phyloP scores from a whole-genome alignment of 2,888 invertebrate genomes.

The Amblyjoppa fuscipennis region DNA sequence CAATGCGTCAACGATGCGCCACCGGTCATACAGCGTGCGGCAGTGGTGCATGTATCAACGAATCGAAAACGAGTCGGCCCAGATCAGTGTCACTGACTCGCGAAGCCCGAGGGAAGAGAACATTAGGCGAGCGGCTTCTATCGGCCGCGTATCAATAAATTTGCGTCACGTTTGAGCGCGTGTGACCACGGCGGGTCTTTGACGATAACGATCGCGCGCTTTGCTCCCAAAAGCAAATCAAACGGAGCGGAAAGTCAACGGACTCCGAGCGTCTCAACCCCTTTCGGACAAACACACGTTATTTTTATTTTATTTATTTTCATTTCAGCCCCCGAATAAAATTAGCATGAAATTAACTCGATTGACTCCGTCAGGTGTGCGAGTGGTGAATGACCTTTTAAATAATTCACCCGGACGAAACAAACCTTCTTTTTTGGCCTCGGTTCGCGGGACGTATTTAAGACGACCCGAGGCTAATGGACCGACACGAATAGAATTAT shows the following conservation, averaged over 20 bases:
- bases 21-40: neutral
- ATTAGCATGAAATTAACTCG: conserved; percentile 40
- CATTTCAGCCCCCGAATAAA: neutral
- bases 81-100: conserved; percentile 47
- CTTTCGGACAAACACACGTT: neutral
- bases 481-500: conserved; percentile 11
- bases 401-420: conserved; percentile 23
- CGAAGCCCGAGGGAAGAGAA: conserved; percentile 43
- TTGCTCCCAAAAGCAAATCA: conserved; percentile 7
- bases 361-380: conserved; percentile 28
- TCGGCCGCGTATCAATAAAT: conserved; percentile 50
- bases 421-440: neutral
- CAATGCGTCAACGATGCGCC: conserved; percentile 46
- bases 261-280: conserved; percentile 2
- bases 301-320: conserved; percentile 3
- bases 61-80: conserved; percentile 42
- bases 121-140: conserved; percentile 63
- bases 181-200: conserved; percentile 26
- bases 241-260: conserved; percentile 34
- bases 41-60: neutral
- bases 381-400: conserved; percentile 61
- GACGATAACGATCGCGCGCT: conserved; percentile 33
- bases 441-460: neutral
- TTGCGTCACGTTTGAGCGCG: conserved; percentile 48
- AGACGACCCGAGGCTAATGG: conserved; percentile 11